phyloP scores from a whole-genome alignment of 2,888 invertebrate species.

The Drosophila maculinotata region DNA sequence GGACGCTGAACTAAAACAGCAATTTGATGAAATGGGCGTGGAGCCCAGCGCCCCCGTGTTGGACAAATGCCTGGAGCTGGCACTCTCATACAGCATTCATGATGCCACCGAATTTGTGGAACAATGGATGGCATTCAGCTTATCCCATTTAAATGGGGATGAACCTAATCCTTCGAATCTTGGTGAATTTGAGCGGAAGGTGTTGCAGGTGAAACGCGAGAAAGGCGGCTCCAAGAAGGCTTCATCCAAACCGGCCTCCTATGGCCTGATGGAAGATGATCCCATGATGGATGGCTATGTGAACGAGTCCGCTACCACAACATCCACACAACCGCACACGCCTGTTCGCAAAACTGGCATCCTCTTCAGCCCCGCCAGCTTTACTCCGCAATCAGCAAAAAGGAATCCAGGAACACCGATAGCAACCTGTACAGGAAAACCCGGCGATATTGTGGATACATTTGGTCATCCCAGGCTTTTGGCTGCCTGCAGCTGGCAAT shows the following conservation, averaged over 20 bases:
- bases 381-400: slow-evolving; percentile 82
- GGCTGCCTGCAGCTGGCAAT: slow-evolving; percentile 82
- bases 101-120: slow-evolving; percentile 90
- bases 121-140: slow-evolving; percentile 92
- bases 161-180: slow-evolving; percentile 88
- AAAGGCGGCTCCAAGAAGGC: slow-evolving; percentile 70
- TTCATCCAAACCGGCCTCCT: slow-evolving; percentile 53
- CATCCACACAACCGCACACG: slow-evolving; percentile 42
- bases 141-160: slow-evolving; percentile 88
- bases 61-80: slow-evolving; percentile 88
- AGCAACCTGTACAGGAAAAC: slow-evolving; percentile 57
- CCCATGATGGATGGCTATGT: slow-evolving; percentile 75
- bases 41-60: slow-evolving; percentile 87
- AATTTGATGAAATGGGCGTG: slow-evolving; percentile 88
- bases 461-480: slow-evolving; percentile 87
- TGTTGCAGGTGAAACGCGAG: slow-evolving; percentile 86
- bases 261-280: slow-evolving; percentile 76
- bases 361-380: slow-evolving; percentile 84
- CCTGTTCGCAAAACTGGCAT: slow-evolving; percentile 77
- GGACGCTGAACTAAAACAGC: slow-evolving; percentile 85
- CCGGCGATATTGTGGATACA: slow-evolving; percentile 88
- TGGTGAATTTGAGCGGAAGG: slow-evolving; percentile 88
- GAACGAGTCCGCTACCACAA: slow-evolving; percentile 40
- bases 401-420: slow-evolving; percentile 14
- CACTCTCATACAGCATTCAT: slow-evolving; percentile 87